A percentile compares a stretch with the other conserved stretches of the same genome.
Evolutionary conservation across 2,797 vertebrate genomes (phyloP).

Genomic region (Coccyzus lansbergi): DNA sequence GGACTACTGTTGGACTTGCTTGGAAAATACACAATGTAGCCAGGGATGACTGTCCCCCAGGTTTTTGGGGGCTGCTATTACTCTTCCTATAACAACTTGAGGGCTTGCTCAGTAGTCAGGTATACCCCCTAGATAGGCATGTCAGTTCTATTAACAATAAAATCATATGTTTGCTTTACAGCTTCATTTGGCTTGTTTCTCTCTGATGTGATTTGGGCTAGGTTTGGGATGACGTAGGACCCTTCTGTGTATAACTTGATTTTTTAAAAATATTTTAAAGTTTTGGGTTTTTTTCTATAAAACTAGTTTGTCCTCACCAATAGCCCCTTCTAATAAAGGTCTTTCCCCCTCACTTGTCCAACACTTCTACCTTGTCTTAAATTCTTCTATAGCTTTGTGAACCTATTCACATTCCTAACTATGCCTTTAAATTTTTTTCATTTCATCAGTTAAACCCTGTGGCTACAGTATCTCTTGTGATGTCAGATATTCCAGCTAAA

Average conservation of each 20-base stretch:
- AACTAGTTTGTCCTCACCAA: fast-evolving
- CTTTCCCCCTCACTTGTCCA: background rate
- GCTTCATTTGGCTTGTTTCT: background rate
- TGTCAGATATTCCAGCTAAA: background rate
- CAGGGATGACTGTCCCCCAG: background rate
- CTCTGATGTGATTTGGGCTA: background rate
- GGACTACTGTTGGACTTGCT: background rate
- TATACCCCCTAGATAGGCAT: background rate
- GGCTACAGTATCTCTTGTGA: background rate
- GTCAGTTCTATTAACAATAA: background rate
- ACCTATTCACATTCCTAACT: background rate
- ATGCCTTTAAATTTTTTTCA: background rate
- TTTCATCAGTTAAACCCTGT: background rate
- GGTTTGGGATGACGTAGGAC: background rate
- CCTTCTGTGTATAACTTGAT: background rate
- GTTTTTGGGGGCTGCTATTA: background rate
- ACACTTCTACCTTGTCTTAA: background rate
- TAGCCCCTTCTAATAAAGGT: background rate
- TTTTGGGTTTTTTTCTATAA: background rate
- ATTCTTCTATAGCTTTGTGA: background rate
- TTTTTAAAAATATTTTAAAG: background rate
- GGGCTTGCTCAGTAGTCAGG: background rate
- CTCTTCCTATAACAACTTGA: background rate
- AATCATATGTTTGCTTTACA: background rate
- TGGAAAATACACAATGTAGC: background rate